Evolutionary conservation across 2,113 vertebrate genomes (phyloP).

Genomic region (Nansenia antarctica): DNA sequence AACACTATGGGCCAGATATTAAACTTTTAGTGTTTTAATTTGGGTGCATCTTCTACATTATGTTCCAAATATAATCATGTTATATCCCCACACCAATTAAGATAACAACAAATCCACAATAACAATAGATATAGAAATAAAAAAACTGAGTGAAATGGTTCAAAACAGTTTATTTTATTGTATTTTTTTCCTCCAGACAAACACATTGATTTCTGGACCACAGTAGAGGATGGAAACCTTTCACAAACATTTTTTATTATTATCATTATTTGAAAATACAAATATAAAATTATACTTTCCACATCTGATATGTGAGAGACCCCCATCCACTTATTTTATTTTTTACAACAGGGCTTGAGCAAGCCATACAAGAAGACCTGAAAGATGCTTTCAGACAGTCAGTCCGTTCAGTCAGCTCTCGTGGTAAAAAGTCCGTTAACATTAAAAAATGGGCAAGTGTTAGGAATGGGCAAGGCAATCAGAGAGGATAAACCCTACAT

Average conservation of each 20-base stretch:
- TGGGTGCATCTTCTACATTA: conserved; percentile 55
- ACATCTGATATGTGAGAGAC: conserved; percentile 97
- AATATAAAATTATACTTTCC: conserved; percentile 99
- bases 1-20: conserved; percentile 42
- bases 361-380: conserved; percentile 96
- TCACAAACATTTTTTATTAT: conserved; percentile 96
- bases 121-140: conserved; percentile 50
- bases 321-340: conserved; percentile 90
- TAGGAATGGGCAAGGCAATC: conserved; percentile 65
- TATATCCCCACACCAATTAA: conserved; percentile 40
- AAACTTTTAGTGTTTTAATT: conserved; percentile 55
- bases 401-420: conserved; percentile 63
- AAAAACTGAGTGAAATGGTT: conserved; percentile 72
- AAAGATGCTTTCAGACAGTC: conserved; percentile 85
- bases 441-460: conserved; percentile 67
- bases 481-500: conserved; percentile 4
- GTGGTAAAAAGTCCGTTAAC: conserved; percentile 64
- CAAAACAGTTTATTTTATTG: conserved; percentile 91
- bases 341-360: conserved; percentile 94
- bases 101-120: conserved; percentile 21
- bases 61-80: conserved; percentile 46
- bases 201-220: conserved; percentile 98
- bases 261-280: conserved; percentile 96
- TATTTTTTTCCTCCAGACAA: conserved; percentile 87
- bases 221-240: conserved; percentile 98